phyloP scores from a whole-genome alignment of 2,113 vertebrate genomes.

The Phyllopteryx taeniolatus region DNA sequence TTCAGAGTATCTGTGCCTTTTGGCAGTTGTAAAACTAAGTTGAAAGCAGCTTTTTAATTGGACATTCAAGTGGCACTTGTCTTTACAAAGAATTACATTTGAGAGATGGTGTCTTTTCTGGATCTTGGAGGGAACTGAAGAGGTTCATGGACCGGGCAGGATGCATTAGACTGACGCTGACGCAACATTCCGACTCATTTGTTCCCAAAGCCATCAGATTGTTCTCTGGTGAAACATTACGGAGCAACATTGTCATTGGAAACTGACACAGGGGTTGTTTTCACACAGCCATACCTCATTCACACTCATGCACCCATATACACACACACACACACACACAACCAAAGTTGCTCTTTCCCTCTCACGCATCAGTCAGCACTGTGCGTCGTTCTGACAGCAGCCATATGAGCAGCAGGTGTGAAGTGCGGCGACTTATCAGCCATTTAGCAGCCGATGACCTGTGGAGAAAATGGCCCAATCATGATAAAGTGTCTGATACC shows the following conservation, averaged over 20 bases:
- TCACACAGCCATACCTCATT: constrained; percentile 8
- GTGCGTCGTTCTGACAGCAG: constrained; percentile 52
- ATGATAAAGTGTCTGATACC: constrained; percentile 62
- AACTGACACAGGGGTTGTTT: constrained; percentile 30
- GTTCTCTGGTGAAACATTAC: constrained; percentile 37
- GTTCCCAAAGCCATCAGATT: constrained; percentile 32
- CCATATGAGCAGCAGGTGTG: constrained; percentile 45
- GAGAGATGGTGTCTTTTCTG: constrained; percentile 8
- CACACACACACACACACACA: background rate
- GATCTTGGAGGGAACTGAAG: constrained; percentile 13
- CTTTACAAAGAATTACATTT: constrained; percentile 15
- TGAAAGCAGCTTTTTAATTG: constrained; percentile 6
- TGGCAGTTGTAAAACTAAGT: constrained; percentile 11
- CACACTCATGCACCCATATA: background rate
- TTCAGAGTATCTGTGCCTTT: constrained; percentile 11
- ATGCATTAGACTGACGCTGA: constrained; percentile 22
- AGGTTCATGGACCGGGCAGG: constrained; percentile 29
- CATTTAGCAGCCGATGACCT: constrained; percentile 68
- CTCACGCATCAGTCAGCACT: constrained; percentile 1
- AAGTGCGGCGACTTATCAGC: constrained; percentile 53
- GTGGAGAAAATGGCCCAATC: constrained; percentile 48
- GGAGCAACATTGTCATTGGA: constrained; percentile 29
- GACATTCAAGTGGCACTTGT: background rate
- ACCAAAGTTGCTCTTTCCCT: background rate
- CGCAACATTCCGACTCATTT: constrained; percentile 33